Base-by-base conservation (phyloP, 2,888 invertebrate genomes). In the Ornithoptera alexandrae region DNA sequence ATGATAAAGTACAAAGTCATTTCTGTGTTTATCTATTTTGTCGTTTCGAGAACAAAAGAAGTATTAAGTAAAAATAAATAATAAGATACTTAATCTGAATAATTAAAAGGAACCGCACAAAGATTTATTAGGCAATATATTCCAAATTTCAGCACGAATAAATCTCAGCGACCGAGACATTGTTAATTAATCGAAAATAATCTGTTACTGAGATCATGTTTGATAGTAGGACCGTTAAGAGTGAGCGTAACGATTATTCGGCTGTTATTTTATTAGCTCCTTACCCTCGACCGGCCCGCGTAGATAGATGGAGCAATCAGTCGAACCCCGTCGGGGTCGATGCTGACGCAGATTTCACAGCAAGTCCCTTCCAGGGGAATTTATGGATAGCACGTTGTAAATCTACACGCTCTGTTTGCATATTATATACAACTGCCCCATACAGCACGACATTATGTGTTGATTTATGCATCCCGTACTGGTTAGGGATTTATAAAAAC, bases 241-340 rank as follows among this genome's bases (percentile, higher is more conserved):
- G 65, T 70, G 72, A 76, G 73, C 75, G 75, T 74, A 77, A 77
- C 80, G 78, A 86, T 87, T 84, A 87, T 85, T 81, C 80, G 81
- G 77, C 78, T 81, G 82, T 85, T 86, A 87, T 88, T 87, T 88
- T 87, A 86, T 87, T 85, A 82, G 82, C 81, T 80, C 79, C 78
- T 78, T 77, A 79, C 83, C 86, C 81, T 81, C 77, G 76, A 75
- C 78, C 80, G 78, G 76, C 78, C 78, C 74, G 77, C 74, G 77
- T 80, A 88, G 89, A 90, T 89, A 84, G 88, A 91, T 90, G 87
- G 88, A 87, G 87, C 88, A 88, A 90, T 90, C 90, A 87, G 80
- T 77, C 81, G 79, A 82, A 80, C 84, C 85, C 86, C 76, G 79
- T 74, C 78, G 73, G 80, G 79, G 83, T 74, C 83, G 74, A 74